Evolutionary conservation across 2,797 vertebrate species (phyloP), one percentile per base, ranked within the genome.

Genomic region (Sebastes oblongus): DNA sequence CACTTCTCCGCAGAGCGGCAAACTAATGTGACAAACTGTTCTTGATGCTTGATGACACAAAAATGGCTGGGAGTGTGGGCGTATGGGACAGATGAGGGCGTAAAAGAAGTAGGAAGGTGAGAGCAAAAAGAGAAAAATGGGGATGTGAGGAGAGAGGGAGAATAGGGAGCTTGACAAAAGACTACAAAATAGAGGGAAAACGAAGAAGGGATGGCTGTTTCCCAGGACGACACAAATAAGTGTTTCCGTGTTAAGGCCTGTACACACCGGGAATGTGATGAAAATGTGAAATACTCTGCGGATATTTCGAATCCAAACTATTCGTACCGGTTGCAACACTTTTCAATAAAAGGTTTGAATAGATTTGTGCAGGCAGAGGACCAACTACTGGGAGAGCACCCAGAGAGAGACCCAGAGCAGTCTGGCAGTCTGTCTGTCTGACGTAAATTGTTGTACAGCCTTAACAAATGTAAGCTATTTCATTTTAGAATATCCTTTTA

Each of bases 11-110:
- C 75, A 76, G 46, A 77, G 64, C 67, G 36, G 77, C 72, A 61
- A 73, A 77, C 72, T 84, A 85, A 85, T 75, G 83, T 91, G 87
- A 90, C 87, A 89, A 90, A 88, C 62, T 81, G 77, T 42, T 86
- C 74, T 85, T 79, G 83, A 90, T 86, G 84, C 82, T 22, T 34
- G 58, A 32, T 87, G 86, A 83, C 39, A 32, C 66, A 54, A 66
- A 81, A 67, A 61, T 50, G 52, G 61, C 50, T 5, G 8, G 14
- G 66, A 69, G 70, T 59, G 75, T 42, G 75, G 54, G 64, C 56
- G 69, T 36, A 52, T 70, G 30, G 55, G 66, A 24, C 42, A 34
- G 60, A 73, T 20, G 60, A 62, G 32, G 61, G 22, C 0, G 5
- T 60, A 50, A 58, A 14, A n/a, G 11, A 64, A 50, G 39, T 39